Conservation (phyloP, 2,113 vertebrate genomes). For the Brienomyrus longianalis region DNA sequence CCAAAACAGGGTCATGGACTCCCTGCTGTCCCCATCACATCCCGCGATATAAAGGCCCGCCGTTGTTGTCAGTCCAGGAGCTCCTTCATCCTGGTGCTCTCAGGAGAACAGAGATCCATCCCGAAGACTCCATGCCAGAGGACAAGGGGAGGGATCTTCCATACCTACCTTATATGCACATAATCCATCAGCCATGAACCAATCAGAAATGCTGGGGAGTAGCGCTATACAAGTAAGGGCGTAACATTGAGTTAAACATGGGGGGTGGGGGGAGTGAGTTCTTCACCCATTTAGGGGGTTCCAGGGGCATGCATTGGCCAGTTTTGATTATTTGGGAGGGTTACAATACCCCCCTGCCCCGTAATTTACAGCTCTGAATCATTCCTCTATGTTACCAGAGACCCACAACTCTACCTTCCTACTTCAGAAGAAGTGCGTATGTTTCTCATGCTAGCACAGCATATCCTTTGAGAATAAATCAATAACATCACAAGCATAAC, state of each 20-base stretch:
- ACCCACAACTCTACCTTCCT: not conserved
- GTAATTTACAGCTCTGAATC: not conserved
- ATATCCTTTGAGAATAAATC: not conserved
- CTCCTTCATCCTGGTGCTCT: conserved; percentile 64
- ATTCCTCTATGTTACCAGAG: not conserved
- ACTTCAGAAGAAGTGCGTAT: not conserved
- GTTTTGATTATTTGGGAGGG: no score
- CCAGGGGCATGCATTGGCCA: not conserved
- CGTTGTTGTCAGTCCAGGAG: conserved; percentile 58
- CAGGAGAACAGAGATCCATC: conserved; percentile 64
- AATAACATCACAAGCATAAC: not conserved
- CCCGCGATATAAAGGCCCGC: conserved; percentile 40
- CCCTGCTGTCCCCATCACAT: conserved; percentile 4
- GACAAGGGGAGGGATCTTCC: conserved; percentile 54
- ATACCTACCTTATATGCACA: conserved; percentile 54
- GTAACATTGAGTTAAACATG: not conserved
- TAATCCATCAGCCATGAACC: conserved; percentile 43
- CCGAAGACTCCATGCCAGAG: conserved; percentile 51
- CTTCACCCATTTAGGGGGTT: not conserved
- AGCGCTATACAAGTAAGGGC: not conserved
- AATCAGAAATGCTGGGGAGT: not conserved
- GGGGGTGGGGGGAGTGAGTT: not conserved
- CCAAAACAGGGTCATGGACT: not conserved
- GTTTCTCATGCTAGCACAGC: not conserved
- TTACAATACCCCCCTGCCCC: no score